Base-by-base conservation (phyloP, 1,140 invertebrate species). In the Halictus rubicundus region DNA sequence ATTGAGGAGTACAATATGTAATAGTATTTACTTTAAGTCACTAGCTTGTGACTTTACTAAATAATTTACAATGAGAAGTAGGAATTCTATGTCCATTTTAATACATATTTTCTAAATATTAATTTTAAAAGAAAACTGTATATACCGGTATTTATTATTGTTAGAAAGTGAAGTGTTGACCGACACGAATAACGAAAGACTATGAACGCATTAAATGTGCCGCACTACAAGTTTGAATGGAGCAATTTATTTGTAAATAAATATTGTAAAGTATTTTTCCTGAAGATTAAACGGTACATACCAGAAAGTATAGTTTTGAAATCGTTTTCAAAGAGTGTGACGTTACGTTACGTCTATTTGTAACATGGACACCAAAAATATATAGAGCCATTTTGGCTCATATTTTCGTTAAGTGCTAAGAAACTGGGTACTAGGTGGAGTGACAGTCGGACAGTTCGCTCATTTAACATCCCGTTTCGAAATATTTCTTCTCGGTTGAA, bases 371-470 rank as follows among this genome's bases (percentile, higher is more conserved):
- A 64, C 59, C 60, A 59, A 78, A 78, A 78, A 78, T 78, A 78
- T 57, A 57, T 61, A 65, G 68, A 78, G 72, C 72, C 76, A 59
- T 78, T 78, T 72, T 78, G 81, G 78, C 75, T 81, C 71, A 78
- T 84, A 84, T 86, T 84, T 90, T 88, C 64, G 78, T 86, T 87
- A 85, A 89, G 87, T 76, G 83, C 81, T 76, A 78, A 87, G 88
- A 90, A 89, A 88, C 82, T 83, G 84, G 80, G 81, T 78, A 81
- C 77, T 85, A 90, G 83, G 63, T 73, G 65, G 85, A 92, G 84
- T 90, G 91, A 91, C 90, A 91, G 90, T 87, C 81, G 79, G 90
- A 92, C 91, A 91, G 90, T 91, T 88, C 70, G 80, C 88, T 91
- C 90, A 86, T 92, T 92, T 89, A 90, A 89, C 89, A 90, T 90